These are phyloP conservation scores for Coregonus suidteri DNA, from an alignment of 2,797 vertebrate species.

Conservation along the genomic window DNA sequence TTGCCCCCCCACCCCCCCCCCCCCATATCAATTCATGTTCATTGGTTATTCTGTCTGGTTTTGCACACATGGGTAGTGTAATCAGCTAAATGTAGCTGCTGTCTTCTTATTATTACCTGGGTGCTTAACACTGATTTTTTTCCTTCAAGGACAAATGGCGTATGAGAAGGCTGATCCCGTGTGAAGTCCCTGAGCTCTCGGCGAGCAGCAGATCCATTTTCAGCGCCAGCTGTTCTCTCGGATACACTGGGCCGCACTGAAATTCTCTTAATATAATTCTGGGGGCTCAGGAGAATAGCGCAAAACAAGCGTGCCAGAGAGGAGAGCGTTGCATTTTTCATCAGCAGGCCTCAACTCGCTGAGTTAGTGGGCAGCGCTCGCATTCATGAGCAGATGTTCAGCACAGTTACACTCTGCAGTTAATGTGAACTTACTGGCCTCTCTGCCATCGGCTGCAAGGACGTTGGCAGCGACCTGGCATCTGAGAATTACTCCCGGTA, in stretches of 20 bases:
- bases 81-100: slow-evolving; percentile 67
- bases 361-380: slow-evolving; percentile 92
- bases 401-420: slow-evolving; percentile 90
- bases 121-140: slow-evolving; percentile 60
- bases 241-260: slow-evolving; percentile 91
- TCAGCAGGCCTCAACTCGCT: slow-evolving; percentile 87
- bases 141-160: slow-evolving; percentile 92
- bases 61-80: slow-evolving; percentile 46
- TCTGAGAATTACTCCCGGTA: slow-evolving; percentile 87
- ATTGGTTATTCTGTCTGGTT: slow-evolving; percentile 45
- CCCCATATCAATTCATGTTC: slow-evolving; percentile 53
- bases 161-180: slow-evolving; percentile 85
- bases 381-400: slow-evolving; percentile 99
- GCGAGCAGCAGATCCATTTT: slow-evolving; percentile 91
- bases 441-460: slow-evolving; percentile 89
- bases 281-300: slow-evolving; percentile 97
- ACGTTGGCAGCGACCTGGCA: slow-evolving; percentile 90
- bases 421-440: slow-evolving; percentile 96
- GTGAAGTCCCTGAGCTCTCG: slow-evolving; percentile 87
- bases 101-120: slow-evolving; percentile 70
- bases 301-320: slow-evolving; percentile 96
- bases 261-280: slow-evolving; percentile 99
- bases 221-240: slow-evolving; percentile 98
- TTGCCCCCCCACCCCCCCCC: slow-evolving; percentile 30
- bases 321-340: slow-evolving; percentile 99